These are phyloP conservation scores for Drosophila niveifrons DNA, from an alignment of 2,888 invertebrate genomes.

Conservation along the genomic window DNA sequence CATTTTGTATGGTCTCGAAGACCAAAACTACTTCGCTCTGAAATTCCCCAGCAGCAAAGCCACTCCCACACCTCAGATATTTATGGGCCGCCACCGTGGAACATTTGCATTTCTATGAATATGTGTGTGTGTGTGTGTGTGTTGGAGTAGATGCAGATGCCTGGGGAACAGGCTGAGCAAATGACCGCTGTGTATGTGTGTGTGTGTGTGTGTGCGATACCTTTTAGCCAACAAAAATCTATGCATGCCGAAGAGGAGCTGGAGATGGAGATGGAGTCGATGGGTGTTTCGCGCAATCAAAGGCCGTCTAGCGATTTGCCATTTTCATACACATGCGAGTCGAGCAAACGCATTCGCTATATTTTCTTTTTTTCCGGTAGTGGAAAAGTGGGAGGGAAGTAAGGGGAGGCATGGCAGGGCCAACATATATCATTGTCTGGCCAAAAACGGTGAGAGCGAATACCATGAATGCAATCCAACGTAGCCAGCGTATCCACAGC, in stretches of 20 bases:
- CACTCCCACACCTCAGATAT: slow-evolving; percentile 53
- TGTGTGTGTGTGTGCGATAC: slow-evolving; percentile 12
- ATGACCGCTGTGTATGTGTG: slow-evolving; percentile 56
- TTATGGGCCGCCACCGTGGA: slow-evolving; percentile 60
- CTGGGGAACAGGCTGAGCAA: slow-evolving; percentile 68
- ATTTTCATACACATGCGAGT: slow-evolving; percentile 78
- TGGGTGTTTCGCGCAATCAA: slow-evolving; percentile 68
- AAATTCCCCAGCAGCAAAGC: slow-evolving; percentile 12
- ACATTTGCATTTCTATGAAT: slow-evolving; percentile 66
- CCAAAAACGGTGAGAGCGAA: slow-evolving; percentile 52
- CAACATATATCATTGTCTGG: slow-evolving; percentile 77
- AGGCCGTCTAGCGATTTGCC: slow-evolving; percentile 79
- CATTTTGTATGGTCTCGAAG: slow-evolving; percentile 60
- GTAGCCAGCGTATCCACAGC: slow-evolving; percentile 50
- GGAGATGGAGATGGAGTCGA: background rate
- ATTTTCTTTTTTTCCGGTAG: slow-evolving; percentile 18
- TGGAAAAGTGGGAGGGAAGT: background rate
- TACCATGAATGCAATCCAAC: slow-evolving; percentile 44
- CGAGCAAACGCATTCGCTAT: slow-evolving; percentile 65
- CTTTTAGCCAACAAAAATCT: slow-evolving; percentile 11
- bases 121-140: too few species aligned
- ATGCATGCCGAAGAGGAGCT: background rate
- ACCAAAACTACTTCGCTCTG: slow-evolving; percentile 57
- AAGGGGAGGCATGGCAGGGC: background rate
- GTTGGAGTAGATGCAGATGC: slow-evolving; percentile 4